These are phyloP conservation scores for Hirudo medicinalis DNA, from an alignment of 1,140 invertebrate genomes.

Conservation along the genomic window DNA sequence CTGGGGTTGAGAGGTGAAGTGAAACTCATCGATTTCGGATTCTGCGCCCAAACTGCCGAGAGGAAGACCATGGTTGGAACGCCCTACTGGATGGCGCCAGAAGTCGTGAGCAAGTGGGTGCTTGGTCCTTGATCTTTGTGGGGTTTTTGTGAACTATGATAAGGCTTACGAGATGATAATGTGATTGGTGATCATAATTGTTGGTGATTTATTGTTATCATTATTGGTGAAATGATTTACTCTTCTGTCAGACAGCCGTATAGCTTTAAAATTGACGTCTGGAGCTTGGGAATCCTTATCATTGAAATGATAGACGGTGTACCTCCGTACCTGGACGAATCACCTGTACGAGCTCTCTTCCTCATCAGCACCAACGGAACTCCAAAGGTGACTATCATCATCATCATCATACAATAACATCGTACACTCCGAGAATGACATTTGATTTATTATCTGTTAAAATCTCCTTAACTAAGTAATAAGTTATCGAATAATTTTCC, in stretches of 20 bases:
- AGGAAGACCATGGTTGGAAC: conserved; percentile 20
- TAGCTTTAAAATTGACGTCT: conserved; percentile 41
- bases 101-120: conserved; percentile 27
- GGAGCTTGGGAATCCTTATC: conserved; percentile 41
- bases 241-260: conserved; percentile 38
- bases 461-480: not conserved
- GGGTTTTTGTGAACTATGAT: not conserved
- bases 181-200: not conserved
- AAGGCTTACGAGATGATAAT: not conserved
- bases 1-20: conserved; percentile 55
- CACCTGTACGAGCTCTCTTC: conserved; percentile 50
- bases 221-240: no score
- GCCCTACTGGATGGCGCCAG: conserved; percentile 31
- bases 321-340: conserved; percentile 41
- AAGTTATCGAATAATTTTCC: no score
- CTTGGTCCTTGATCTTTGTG: not conserved
- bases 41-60: conserved; percentile 36
- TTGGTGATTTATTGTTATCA: not conserved
- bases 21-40: conserved; percentile 68
- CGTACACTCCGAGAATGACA: no score
- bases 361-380: conserved; percentile 54
- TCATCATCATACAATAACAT: no score
- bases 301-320: conserved; percentile 43
- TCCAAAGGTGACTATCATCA: conserved; percentile 29
- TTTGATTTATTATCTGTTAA: not conserved